Evolutionary conservation across 2,797 vertebrate genomes (phyloP).

Genomic region (Huso huso): DNA sequence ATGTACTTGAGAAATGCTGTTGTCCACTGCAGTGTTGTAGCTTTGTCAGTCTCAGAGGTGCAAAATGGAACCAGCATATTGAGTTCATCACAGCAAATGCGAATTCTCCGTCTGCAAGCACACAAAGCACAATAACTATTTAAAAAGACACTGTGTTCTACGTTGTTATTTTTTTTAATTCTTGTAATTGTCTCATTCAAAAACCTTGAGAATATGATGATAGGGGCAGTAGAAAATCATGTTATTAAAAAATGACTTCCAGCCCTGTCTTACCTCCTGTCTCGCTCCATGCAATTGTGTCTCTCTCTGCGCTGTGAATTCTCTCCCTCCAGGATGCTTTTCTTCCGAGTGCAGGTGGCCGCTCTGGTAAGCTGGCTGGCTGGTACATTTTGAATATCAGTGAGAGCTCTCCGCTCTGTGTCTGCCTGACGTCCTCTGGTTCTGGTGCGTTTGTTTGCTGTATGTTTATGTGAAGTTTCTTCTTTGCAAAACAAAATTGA

Average conservation of each 20-base stretch:
- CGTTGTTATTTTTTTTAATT: not conserved
- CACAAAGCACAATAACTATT: slow-evolving; percentile 1
- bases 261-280: slow-evolving; percentile 50
- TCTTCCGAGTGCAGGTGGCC: not conserved
- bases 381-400: slow-evolving; percentile 43
- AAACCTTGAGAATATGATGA: too few relatives aligned
- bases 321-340: slow-evolving; percentile 36
- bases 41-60: slow-evolving; percentile 75
- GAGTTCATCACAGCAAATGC: slow-evolving; percentile 82
- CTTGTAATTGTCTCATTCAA: not conserved
- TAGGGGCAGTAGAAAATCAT: not conserved
- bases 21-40: slow-evolving; percentile 83
- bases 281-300: slow-evolving; percentile 78
- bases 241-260: not conserved
- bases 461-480: too few relatives aligned
- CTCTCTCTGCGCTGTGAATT: slow-evolving; percentile 63
- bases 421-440: slow-evolving; percentile 33
- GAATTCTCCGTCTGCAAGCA: slow-evolving; percentile 73
- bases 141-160: not conserved
- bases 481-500: too few relatives aligned
- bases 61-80: slow-evolving; percentile 87
- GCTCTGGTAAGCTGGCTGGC: slow-evolving; percentile 24
- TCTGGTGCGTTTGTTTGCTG: slow-evolving; percentile 37
- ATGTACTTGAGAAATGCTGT: slow-evolving; percentile 81
- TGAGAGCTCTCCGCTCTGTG: slow-evolving; percentile 42